These are phyloP conservation scores for Mesorhabditis belari DNA, from an alignment of 2,888 invertebrate species.

Conservation along the genomic window DNA sequence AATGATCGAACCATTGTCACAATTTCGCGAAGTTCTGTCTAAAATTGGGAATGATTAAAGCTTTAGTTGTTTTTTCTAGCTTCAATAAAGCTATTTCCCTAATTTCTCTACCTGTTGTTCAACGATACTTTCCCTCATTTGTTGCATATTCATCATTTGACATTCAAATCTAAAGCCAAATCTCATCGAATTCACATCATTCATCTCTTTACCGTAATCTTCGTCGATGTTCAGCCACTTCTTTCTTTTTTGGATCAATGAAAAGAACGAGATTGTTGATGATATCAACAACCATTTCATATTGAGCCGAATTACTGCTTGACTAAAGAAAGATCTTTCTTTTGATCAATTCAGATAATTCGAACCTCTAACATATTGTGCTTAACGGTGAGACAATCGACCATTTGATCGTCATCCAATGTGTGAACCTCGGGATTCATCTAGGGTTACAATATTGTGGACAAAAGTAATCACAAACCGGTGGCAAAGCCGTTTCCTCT, in stretches of 20 bases:
- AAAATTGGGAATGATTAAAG: constrained; percentile 46
- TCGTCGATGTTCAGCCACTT: constrained; percentile 61
- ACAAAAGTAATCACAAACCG: constrained; percentile 2
- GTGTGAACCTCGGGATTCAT: constrained; percentile 2
- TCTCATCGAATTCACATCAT: not conserved
- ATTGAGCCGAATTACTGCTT: constrained; percentile 55
- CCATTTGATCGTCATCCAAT: constrained; percentile 60
- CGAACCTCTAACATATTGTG: constrained; percentile 93
- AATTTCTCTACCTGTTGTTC: constrained; percentile 11
- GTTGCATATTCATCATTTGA: constrained; percentile 15
- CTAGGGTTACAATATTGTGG: constrained; percentile 5
- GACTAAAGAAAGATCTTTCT: not conserved
- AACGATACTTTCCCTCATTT: constrained; percentile 14
- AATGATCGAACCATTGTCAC: constrained; percentile 75
- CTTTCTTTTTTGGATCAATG: constrained; percentile 86
- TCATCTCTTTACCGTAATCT: constrained; percentile 5
- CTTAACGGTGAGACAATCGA: constrained; percentile 89
- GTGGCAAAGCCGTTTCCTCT: constrained; percentile 22
- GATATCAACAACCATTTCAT: constrained; percentile 92
- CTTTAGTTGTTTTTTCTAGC: too few species aligned
- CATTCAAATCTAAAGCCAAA: constrained; percentile 16
- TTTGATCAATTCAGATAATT: constrained; percentile 53
- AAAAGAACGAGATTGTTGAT: constrained; percentile 92
- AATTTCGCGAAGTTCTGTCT: constrained; percentile 55
- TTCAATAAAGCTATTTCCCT: too few species aligned